Conservation (phyloP, 2,888 invertebrate species). For the Hirtodrosophila duncani region DNA sequence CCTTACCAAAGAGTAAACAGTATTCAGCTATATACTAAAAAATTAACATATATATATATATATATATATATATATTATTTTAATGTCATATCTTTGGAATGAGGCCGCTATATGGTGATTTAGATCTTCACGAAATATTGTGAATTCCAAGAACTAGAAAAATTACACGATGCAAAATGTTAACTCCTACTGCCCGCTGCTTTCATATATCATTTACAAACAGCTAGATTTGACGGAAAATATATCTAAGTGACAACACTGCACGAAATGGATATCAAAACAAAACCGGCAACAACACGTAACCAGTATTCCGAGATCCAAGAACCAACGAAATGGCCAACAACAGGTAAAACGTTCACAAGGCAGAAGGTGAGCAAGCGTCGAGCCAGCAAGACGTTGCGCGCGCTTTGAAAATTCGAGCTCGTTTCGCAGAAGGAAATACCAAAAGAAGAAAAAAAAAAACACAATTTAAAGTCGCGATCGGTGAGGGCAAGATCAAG, state of each 20-base stretch:
- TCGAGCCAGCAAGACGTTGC: slow-evolving; percentile 67
- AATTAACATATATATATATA: too few relatives aligned
- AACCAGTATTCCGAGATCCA: slow-evolving; percentile 58
- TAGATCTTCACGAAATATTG: too few relatives aligned
- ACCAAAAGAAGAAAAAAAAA: slow-evolving; percentile 32
- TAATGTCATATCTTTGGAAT: too few relatives aligned
- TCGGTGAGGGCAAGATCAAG: slow-evolving; percentile 66
- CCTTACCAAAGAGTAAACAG: too few relatives aligned
- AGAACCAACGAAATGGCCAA: slow-evolving; percentile 28
- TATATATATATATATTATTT: too few relatives aligned
- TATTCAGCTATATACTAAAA: too few relatives aligned
- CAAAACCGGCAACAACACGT: slow-evolving; percentile 63
- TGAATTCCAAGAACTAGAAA: too few relatives aligned
- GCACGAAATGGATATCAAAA: slow-evolving; percentile 65
- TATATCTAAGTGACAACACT: too few relatives aligned
- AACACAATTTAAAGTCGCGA: slow-evolving; percentile 27
- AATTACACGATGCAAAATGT: too few relatives aligned
- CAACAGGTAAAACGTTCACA: slow-evolving; percentile 58
- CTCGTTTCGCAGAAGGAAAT: slow-evolving; percentile 16
- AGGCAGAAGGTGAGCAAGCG: slow-evolving; percentile 71
- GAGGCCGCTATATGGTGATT: too few relatives aligned
- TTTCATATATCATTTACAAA: slow-evolving; percentile 44
- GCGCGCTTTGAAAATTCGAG: slow-evolving; percentile 41
- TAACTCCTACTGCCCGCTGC: slow-evolving; percentile 22
- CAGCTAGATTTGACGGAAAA: slow-evolving; percentile 41